Base-by-base conservation (phyloP, 2,888 invertebrate species). In the Hemicrepidius hirtus region DNA sequence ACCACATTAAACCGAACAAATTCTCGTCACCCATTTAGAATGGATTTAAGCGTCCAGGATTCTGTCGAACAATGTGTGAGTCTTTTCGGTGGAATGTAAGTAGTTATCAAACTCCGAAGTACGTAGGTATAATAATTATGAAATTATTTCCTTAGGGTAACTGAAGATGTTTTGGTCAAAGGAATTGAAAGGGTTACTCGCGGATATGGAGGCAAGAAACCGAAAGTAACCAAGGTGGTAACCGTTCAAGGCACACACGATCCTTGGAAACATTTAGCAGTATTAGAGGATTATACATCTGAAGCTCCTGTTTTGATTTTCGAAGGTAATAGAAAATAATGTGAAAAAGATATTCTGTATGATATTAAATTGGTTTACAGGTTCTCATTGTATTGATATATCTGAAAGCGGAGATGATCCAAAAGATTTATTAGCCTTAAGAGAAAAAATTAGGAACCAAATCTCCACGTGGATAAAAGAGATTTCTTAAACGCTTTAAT, bases 201-300 rank as follows among this genome's bases (percentile, higher is more conserved):
- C 9, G 24, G 67, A 6, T 67, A 67, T 35, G 69, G 69, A 5
- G 69, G 69, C 7, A 50, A 28, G n/a, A 69, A 41, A 32, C 69
- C 69, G 5, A 16, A 40, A 18, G 69, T 69, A 5, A 63, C 55
- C 5, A 69, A 55, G 32, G 63, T 69, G 9, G 10, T 69, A 4
- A 44, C 69, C 0, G 53, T 69, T 24, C 69, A 69, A 32, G 69
- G 69, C 10, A 69, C 32, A 6, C 41, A 63, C 16, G 69, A 69
- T 44, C 69, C 69, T 6, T 69, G 69, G 69, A 69, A 62, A 49
- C 53, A 69, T 44, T 24, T 69, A 9, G 63, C 64, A 4, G 12
- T 20, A 16, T 46, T 70, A 10, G 64, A 70, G 37, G 63, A 70
- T 28, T 64, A 64, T 12, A 63, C 9, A 9, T 32, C 63, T 4